Percentiles rank a stretch among this genome's conserved stretches.
These are phyloP conservation scores for Sinocyclocheilus rhinocerous DNA, from an alignment of 2,113 vertebrate species.

Conservation along the genomic window DNA sequence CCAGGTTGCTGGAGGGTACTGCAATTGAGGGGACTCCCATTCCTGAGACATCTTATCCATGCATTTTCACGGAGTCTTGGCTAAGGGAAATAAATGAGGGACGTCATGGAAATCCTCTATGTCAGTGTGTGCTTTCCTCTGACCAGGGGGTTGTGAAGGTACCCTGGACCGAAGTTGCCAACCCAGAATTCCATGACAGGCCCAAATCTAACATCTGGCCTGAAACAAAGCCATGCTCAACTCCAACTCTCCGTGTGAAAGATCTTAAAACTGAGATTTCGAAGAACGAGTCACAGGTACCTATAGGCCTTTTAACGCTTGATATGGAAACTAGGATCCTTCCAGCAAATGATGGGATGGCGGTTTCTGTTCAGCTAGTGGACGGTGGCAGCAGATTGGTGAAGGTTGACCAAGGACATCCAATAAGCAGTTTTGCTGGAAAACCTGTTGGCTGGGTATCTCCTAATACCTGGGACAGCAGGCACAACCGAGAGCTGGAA, in stretches of 20 bases:
- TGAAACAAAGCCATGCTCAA: slow-evolving; percentile 38
- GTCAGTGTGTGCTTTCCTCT: slow-evolving; percentile 86
- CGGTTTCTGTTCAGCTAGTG: slow-evolving; percentile 57
- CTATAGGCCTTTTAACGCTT: slow-evolving; percentile 48
- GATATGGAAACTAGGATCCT: slow-evolving; percentile 37
- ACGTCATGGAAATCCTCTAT: slow-evolving; percentile 73
- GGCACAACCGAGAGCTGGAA: slow-evolving; percentile 77
- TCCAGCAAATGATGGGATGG: slow-evolving; percentile 66
- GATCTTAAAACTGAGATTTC: slow-evolving; percentile 39
- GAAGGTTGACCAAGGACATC: slow-evolving; percentile 76
- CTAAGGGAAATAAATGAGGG: slow-evolving; percentile 81
- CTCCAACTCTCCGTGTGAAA: slow-evolving; percentile 19
- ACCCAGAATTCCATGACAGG: slow-evolving; percentile 84
- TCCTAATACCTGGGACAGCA: slow-evolving; percentile 76
- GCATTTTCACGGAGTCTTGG: slow-evolving; percentile 89
- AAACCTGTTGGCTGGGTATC: slow-evolving; percentile 71
- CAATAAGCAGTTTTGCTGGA: slow-evolving; percentile 59
- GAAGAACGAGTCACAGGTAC: slow-evolving; percentile 35
- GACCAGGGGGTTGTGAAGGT: slow-evolving; percentile 83
- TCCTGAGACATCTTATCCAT: slow-evolving; percentile 78
- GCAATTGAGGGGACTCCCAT: slow-evolving; percentile 82
- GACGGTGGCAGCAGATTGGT: slow-evolving; percentile 77
- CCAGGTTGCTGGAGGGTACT: slow-evolving; percentile 56
- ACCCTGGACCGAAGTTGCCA: slow-evolving; percentile 82
- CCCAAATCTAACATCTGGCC: slow-evolving; percentile 61